A percentile compares a stretch with the other conserved stretches of the same genome.
Conservation (phyloP, 2,888 invertebrate genomes). For the Chloroclystis v-ata region DNA sequence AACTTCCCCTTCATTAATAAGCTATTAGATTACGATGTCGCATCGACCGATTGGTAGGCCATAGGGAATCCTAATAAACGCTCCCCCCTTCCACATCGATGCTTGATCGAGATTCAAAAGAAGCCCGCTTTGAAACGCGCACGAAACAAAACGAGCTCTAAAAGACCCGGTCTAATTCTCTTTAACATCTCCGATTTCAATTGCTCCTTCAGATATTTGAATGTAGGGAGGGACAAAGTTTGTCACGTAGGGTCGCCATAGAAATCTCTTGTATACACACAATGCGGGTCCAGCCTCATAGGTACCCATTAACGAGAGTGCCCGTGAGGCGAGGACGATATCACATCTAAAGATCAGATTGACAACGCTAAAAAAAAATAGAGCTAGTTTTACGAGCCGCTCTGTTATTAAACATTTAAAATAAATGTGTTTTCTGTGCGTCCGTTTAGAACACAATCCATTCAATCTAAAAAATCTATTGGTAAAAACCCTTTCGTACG, state of each 20-base stretch:
- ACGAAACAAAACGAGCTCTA: conserved; percentile 74
- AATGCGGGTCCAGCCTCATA: conserved; percentile 72
- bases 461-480: conserved; percentile 61
- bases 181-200: conserved; percentile 79
- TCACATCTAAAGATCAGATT: conserved; percentile 70
- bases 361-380: conserved; percentile 67
- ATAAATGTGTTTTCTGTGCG: conserved; percentile 60
- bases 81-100: conserved; percentile 75
- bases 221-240: conserved; percentile 77
- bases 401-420: conserved; percentile 74
- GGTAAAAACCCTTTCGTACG: conserved; percentile 66
- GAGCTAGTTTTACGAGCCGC: conserved; percentile 69
- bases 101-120: conserved; percentile 76
- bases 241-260: conserved; percentile 75
- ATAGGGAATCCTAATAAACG: conserved; percentile 75
- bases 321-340: conserved; percentile 65
- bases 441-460: conserved; percentile 57
- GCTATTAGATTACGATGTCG: conserved; percentile 76
- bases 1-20: conserved; percentile 75
- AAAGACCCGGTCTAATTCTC: conserved; percentile 77
- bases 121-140: conserved; percentile 69
- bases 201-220: conserved; percentile 78
- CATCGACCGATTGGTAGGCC: conserved; percentile 73
- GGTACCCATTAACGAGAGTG: conserved; percentile 75
- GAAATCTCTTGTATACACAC: conserved; percentile 62